Conservation (phyloP, 2,888 invertebrate genomes). For the Epistrophella euchroma region DNA sequence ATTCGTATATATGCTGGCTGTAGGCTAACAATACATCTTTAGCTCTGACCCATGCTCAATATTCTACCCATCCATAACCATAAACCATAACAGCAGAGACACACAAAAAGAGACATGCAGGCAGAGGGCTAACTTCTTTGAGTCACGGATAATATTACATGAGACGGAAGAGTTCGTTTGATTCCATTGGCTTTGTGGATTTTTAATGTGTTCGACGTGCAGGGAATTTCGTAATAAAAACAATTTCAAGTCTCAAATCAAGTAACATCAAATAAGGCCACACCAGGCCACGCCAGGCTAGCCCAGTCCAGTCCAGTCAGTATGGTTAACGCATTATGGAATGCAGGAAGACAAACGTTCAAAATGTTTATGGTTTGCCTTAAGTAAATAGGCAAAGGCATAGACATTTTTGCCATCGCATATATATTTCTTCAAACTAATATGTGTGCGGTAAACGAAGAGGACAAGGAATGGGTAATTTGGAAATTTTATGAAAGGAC, state of each 20-base stretch:
- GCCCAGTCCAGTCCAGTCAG: background rate
- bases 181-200: constrained; percentile 32
- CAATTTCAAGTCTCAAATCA: constrained; percentile 32
- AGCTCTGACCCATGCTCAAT: background rate
- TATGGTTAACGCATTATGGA: constrained; percentile 29
- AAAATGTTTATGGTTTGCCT: background rate
- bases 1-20: constrained; percentile 8
- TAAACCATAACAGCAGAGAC: constrained; percentile 12
- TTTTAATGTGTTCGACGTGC: constrained; percentile 32
- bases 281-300: background rate
- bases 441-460: background rate
- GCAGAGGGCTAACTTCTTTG: constrained; percentile 6
- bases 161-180: constrained; percentile 35
- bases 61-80: constrained; percentile 13
- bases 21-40: constrained; percentile 18
- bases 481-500: constrained; percentile 24
- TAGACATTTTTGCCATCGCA: background rate
- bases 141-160: constrained; percentile 29
- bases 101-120: background rate
- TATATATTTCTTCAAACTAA: background rate
- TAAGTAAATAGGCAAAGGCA: constrained; percentile 13
- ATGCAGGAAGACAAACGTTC: constrained; percentile 30
- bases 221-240: constrained; percentile 17
- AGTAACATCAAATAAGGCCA: constrained; percentile 20
- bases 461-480: constrained; percentile 13